Evolutionary conservation across 2,888 invertebrate genomes (phyloP).

Genomic region (Venusia cambrica): DNA sequence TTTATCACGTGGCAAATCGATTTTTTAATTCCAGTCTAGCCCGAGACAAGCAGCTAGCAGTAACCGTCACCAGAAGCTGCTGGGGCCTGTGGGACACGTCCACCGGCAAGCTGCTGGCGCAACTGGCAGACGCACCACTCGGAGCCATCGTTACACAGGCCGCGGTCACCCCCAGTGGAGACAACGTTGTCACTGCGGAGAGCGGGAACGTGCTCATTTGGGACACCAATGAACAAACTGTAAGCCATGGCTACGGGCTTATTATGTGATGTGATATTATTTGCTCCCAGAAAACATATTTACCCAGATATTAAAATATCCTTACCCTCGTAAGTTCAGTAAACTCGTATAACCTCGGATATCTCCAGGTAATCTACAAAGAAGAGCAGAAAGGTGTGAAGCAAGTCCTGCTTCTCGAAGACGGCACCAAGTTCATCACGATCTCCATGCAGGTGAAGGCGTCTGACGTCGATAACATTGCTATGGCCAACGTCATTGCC

Average conservation of each 20-base stretch:
- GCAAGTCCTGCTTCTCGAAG: slow-evolving; percentile 87
- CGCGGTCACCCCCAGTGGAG: slow-evolving; percentile 91
- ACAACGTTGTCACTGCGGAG: slow-evolving; percentile 93
- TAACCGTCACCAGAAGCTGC: slow-evolving; percentile 95
- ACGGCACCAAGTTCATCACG: slow-evolving; percentile 87
- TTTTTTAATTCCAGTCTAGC: slow-evolving; percentile 82
- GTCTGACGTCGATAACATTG: slow-evolving; percentile 83
- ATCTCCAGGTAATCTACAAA: slow-evolving; percentile 86
- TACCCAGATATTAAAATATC: too few species aligned
- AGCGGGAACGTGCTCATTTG: slow-evolving; percentile 95
- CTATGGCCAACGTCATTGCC: slow-evolving; percentile 84
- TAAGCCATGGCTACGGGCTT: too few species aligned
- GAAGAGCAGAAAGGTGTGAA: slow-evolving; percentile 91
- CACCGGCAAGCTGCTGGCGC: slow-evolving; percentile 91
- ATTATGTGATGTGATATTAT: too few species aligned
- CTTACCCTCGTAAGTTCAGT: too few species aligned
- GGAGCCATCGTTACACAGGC: slow-evolving; percentile 98
- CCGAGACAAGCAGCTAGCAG: slow-evolving; percentile 89
- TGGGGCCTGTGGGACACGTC: slow-evolving; percentile 97
- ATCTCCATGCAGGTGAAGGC: slow-evolving; percentile 83
- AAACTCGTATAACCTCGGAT: too few species aligned
- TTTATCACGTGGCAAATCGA: too few species aligned
- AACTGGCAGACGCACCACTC: slow-evolving; percentile 93
- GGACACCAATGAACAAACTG: slow-evolving; percentile 76
- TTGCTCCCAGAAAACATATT: too few species aligned